These are phyloP conservation scores for Martes martes DNA, from an alignment of 2,113 vertebrate species.

Conservation along the genomic window DNA sequence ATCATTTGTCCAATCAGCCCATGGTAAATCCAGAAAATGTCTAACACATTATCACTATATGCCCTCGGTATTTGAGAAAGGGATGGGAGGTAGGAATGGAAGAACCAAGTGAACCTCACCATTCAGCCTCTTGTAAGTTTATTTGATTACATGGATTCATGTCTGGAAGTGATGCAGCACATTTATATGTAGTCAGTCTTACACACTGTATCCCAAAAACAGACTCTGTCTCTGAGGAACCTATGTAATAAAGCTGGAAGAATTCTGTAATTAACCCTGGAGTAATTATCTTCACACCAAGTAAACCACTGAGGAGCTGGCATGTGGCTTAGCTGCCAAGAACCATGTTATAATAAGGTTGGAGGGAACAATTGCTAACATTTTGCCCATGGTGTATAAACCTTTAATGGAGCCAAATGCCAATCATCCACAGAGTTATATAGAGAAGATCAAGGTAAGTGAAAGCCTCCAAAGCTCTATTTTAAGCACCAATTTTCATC, in stretches of 20 bases:
- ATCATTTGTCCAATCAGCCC: neutral
- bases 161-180: neutral
- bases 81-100: neutral
- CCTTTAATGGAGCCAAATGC: constrained; percentile 50
- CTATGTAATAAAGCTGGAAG: constrained; percentile 48
- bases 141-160: neutral
- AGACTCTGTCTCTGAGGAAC: constrained; percentile 30
- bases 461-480: neutral
- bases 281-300: constrained; percentile 63
- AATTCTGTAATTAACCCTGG: constrained; percentile 64
- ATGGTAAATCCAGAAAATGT: neutral
- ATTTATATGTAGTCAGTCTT: neutral
- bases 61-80: neutral
- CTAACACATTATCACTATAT: neutral
- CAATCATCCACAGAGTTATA: neutral
- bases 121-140: neutral
- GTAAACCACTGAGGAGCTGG: constrained; percentile 34
- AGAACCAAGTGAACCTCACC: neutral
- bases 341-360: constrained; percentile 43
- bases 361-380: constrained; percentile 44
- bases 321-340: constrained; percentile 49
- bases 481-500: constrained; percentile 18
- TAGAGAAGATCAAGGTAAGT: neutral
- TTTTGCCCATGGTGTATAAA: constrained; percentile 31
- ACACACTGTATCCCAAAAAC: neutral